Conservation (phyloP, 1,140 invertebrate genomes). For the Drosophila bipectinata region DNA sequence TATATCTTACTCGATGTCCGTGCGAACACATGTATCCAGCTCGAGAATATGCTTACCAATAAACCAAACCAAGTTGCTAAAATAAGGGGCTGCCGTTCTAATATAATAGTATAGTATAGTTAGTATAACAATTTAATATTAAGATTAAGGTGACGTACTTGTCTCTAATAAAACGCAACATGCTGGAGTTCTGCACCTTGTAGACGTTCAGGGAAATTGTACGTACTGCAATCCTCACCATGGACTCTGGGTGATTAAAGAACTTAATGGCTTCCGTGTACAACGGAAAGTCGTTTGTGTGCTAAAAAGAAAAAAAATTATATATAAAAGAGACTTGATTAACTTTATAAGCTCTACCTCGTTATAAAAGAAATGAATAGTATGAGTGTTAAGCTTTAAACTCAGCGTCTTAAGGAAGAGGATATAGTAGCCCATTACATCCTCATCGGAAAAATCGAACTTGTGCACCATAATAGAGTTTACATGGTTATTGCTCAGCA, state of each 20-base stretch:
- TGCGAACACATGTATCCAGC: slow-evolving; percentile 96
- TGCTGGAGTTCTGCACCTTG: slow-evolving; percentile 96
- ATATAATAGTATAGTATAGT: neutral
- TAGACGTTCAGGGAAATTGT: slow-evolving; percentile 99
- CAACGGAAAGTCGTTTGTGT: slow-evolving; percentile 99
- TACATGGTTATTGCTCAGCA: slow-evolving; percentile 99
- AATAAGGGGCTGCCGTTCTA: slow-evolving; percentile 97
- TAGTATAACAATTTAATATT: neutral
- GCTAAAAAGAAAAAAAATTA: slow-evolving; percentile 86
- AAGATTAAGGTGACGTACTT: slow-evolving; percentile 81
- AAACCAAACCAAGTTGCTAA: slow-evolving; percentile 99
- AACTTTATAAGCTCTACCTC: slow-evolving; percentile 85
- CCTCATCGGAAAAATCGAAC: slow-evolving; percentile 99
- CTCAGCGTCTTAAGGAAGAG: slow-evolving; percentile 99
- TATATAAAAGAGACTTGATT: neutral
- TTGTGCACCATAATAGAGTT: slow-evolving; percentile 99
- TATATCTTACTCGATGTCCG: slow-evolving; percentile 94
- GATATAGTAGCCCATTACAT: slow-evolving; percentile 99
- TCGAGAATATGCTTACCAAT: slow-evolving; percentile 99
- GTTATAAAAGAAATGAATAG: slow-evolving; percentile 99
- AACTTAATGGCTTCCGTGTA: slow-evolving; percentile 99
- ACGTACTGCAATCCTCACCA: slow-evolving; percentile 99
- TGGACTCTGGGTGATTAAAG: slow-evolving; percentile 99
- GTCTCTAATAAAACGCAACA: slow-evolving; percentile 98
- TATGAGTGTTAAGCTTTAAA: slow-evolving; percentile 98